These are phyloP conservation scores for Drosophila parthenogenetica DNA, from an alignment of 2,888 invertebrate species.

Conservation along the genomic window DNA sequence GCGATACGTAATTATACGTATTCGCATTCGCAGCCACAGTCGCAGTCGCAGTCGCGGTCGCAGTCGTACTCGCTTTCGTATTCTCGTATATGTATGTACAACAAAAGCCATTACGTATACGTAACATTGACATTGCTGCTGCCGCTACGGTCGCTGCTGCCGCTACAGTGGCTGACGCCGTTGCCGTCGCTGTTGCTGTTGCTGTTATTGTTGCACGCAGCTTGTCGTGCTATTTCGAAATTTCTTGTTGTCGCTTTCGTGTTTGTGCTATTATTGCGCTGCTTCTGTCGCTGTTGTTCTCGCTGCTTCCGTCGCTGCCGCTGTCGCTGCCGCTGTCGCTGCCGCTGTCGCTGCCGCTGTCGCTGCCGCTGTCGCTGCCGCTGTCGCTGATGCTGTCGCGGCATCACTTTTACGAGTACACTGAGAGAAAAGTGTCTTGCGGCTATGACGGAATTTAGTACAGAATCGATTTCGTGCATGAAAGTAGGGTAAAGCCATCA, in stretches of 20 bases:
- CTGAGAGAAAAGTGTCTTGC: constrained; percentile 26
- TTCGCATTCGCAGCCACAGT: neutral
- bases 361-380: neutral
- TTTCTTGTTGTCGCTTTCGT: constrained; percentile 12
- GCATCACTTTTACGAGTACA: constrained; percentile 32
- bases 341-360: constrained; percentile 1
- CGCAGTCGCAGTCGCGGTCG: neutral
- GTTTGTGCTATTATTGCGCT: constrained; percentile 18
- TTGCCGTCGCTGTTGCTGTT: neutral
- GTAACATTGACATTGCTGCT: constrained; percentile 27
- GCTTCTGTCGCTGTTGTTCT: neutral
- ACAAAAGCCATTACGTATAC: constrained; percentile 22
- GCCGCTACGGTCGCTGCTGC: neutral
- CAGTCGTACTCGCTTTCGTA: neutral
- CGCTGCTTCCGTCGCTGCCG: neutral
- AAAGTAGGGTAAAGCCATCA: constrained; percentile 9
- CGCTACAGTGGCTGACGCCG: neutral
- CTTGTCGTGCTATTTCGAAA: constrained; percentile 29
- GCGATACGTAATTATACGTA: constrained; percentile 4
- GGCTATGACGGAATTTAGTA: constrained; percentile 9
- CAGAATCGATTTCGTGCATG: constrained; percentile 14
- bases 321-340: constrained; percentile 8
- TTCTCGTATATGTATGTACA: constrained; percentile 7
- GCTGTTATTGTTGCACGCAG: constrained; percentile 16
- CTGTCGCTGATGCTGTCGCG: constrained; percentile 18